Percentiles rank a stretch among this genome's conserved stretches.
phyloP scores from a whole-genome alignment of 2,888 invertebrate genomes.

The Eristalinus aeneus region DNA sequence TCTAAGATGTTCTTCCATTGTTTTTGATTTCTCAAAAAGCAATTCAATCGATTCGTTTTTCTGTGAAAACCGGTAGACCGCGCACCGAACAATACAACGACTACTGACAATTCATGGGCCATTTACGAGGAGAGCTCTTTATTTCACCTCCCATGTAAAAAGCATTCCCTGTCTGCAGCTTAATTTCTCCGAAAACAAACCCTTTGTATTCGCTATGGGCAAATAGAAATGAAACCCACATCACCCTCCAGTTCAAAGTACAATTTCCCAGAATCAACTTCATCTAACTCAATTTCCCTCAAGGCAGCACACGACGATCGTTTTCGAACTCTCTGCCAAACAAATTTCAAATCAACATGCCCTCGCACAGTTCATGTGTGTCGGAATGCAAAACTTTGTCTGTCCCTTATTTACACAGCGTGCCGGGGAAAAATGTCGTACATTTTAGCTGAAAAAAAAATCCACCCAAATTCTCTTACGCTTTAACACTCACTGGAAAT shows the following conservation, averaged over 20 bases:
- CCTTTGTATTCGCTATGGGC: neutral
- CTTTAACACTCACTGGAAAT: neutral
- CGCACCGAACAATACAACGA: neutral
- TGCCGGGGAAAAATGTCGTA: neutral
- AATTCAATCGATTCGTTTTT: too few relatives aligned
- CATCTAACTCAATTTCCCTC: neutral
- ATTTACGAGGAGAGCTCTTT: neutral
- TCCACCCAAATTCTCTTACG: neutral
- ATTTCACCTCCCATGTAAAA: neutral
- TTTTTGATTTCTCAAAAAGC: too few relatives aligned
- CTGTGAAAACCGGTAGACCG: too few relatives aligned
- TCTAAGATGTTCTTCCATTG: too few relatives aligned
- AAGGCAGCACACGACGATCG: neutral
- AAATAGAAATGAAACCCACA: neutral
- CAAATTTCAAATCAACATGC: neutral
- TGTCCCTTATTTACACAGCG: neutral
- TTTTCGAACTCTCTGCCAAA: neutral
- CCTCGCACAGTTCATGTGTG: neutral
- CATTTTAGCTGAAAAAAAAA: neutral
- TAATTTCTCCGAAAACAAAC: neutral
- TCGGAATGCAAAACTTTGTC: neutral
- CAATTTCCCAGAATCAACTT: neutral
- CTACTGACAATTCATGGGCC: neutral
- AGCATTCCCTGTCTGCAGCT: neutral
- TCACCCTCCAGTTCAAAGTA: neutral